These are phyloP conservation scores for Pampusana beccarii DNA, from an alignment of 2,113 vertebrate species.

Conservation along the genomic window DNA sequence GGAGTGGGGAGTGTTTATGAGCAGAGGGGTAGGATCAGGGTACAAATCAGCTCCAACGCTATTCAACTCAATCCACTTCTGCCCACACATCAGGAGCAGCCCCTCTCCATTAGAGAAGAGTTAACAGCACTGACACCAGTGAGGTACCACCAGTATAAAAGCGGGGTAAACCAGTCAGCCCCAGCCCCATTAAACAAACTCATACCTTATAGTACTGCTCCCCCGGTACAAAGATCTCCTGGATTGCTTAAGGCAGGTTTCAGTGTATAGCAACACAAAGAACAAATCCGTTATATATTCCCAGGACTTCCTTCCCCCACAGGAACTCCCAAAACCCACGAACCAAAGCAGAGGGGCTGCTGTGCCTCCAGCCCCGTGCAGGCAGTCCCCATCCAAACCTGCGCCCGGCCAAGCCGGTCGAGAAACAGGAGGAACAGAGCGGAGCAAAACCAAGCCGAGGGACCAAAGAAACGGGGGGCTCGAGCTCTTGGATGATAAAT, in stretches of 20 bases:
- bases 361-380: neutral
- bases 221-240: neutral
- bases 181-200: rapidly evolving
- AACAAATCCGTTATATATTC: neutral
- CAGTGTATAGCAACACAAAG: neutral
- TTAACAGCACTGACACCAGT: neutral
- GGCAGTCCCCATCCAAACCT: neutral
- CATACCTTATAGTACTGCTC: rapidly evolving
- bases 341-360: neutral
- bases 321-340: neutral
- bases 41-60: neutral
- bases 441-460: neutral
- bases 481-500: neutral
- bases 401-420: neutral
- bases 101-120: rapidly evolving
- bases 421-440: neutral
- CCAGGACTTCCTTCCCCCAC: neutral
- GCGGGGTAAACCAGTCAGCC: neutral
- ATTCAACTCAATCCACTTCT: rapidly evolving
- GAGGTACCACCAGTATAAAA: neutral
- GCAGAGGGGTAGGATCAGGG: neutral
- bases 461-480: neutral
- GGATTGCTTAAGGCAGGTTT: slow-evolving; percentile 32
- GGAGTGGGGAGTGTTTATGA: neutral
- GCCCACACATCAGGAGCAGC: rapidly evolving